Percentiles rank a stretch among this genome's conserved stretches.
These are phyloP conservation scores for Synergus japonicus DNA, from an alignment of 2,888 invertebrate genomes.

Conservation along the genomic window DNA sequence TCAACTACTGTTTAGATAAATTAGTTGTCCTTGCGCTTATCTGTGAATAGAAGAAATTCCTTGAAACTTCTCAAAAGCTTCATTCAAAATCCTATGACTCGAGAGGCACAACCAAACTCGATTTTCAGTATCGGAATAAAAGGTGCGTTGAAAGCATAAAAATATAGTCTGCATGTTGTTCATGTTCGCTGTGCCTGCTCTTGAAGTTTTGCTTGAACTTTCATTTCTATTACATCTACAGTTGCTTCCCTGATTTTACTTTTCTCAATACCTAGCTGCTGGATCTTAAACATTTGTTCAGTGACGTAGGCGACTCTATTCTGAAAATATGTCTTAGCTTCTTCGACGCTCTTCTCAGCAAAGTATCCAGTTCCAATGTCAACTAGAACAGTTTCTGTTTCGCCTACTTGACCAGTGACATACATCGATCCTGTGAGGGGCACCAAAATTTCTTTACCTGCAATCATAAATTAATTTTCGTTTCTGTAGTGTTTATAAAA, in stretches of 20 bases:
- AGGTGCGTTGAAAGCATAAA: slow-evolving; percentile 39
- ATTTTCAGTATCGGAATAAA: slow-evolving; percentile 23
- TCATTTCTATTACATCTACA: slow-evolving; percentile 87
- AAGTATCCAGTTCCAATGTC: slow-evolving; percentile 99
- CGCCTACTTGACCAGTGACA: slow-evolving; percentile 92
- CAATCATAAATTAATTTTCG: slow-evolving; percentile 42
- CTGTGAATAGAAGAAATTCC: neutral
- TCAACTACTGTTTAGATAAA: neutral
- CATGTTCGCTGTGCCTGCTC: slow-evolving; percentile 59
- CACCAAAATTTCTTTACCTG: slow-evolving; percentile 88
- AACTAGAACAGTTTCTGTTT: slow-evolving; percentile 92
- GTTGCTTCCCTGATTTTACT: slow-evolving; percentile 88
- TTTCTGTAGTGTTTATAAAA: too few relatives aligned
- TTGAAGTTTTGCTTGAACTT: slow-evolving; percentile 79
- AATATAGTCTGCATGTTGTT: slow-evolving; percentile 40
- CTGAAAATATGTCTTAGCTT: slow-evolving; percentile 95
- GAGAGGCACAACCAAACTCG: slow-evolving; percentile 28
- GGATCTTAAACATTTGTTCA: slow-evolving; percentile 97
- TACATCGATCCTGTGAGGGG: slow-evolving; percentile 99
- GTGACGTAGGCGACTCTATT: slow-evolving; percentile 93
- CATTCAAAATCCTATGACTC: neutral
- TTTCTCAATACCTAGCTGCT: slow-evolving; percentile 89
- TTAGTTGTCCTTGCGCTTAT: neutral
- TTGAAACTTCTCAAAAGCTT: neutral
- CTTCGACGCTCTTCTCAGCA: slow-evolving; percentile 91